Evolutionary conservation across 2,888 invertebrate species (phyloP).

Genomic region (Zaprionus obscuricornis): DNA sequence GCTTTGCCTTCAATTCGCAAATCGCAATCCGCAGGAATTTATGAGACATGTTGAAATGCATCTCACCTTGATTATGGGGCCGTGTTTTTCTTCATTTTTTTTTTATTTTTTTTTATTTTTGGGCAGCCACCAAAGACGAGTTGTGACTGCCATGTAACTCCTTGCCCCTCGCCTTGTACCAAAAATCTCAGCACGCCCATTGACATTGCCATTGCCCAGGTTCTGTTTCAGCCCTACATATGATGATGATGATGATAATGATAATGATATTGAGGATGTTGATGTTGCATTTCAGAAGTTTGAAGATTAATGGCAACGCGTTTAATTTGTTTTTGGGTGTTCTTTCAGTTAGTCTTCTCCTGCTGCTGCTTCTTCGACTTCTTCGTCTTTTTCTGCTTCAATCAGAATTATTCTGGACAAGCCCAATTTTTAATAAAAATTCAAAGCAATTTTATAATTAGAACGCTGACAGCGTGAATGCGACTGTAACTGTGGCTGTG

Average conservation of each 20-base stretch:
- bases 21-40: conserved; percentile 80
- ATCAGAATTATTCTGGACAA: too few relatives aligned
- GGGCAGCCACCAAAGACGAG: conserved; percentile 60
- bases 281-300: conserved; percentile 39
- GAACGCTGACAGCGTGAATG: too few relatives aligned
- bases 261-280: conserved; percentile 5
- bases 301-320: conserved; percentile 76
- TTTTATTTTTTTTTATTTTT: too few relatives aligned
- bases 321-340: conserved; percentile 80
- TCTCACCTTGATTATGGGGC: conserved; percentile 80
- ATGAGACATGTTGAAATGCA: conserved; percentile 82
- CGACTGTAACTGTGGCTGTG: too few relatives aligned
- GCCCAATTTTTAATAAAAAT: too few relatives aligned
- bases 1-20: background rate
- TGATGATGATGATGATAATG: too few relatives aligned
- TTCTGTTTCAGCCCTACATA: conserved; percentile 15
- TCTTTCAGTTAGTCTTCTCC: conserved; percentile 38
- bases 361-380: too few relatives aligned
- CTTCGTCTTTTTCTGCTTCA: too few relatives aligned
- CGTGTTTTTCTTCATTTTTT: too few relatives aligned
- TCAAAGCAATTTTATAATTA: too few relatives aligned
- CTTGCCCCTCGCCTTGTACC: too few relatives aligned
- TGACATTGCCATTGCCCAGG: background rate
- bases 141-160: background rate
- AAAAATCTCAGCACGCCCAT: too few relatives aligned